Evolutionary conservation across 2,888 invertebrate species (phyloP).

Genomic region (Andrena flavipes): DNA sequence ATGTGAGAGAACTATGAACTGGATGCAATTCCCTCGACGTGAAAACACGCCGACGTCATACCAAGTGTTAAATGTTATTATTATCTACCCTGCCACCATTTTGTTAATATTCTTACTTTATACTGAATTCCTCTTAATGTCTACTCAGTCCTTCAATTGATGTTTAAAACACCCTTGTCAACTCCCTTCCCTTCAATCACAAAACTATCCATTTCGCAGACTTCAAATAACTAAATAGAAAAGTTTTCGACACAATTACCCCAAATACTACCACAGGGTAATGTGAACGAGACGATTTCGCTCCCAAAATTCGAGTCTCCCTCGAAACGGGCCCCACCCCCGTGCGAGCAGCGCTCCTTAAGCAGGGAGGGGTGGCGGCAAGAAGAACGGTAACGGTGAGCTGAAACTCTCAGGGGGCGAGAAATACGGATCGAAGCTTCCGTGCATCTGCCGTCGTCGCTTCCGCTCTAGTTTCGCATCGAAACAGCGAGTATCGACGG

Average conservation of each 20-base stretch:
- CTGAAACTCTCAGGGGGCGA: constrained; percentile 42
- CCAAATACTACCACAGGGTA: neutral
- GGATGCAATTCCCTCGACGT: too few relatives aligned
- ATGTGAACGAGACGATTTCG: neutral
- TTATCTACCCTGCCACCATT: too few relatives aligned
- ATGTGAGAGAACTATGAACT: too few relatives aligned
- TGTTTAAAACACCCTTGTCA: neutral
- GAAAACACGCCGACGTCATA: too few relatives aligned
- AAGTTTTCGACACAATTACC: neutral
- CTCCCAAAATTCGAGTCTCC: neutral
- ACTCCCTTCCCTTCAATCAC: neutral
- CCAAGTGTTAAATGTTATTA: too few relatives aligned
- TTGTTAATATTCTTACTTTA: too few relatives aligned
- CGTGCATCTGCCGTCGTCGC: constrained; percentile 71
- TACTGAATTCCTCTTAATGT: too few relatives aligned
- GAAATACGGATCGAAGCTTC: constrained; percentile 55
- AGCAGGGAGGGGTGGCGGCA: constrained; percentile 17
- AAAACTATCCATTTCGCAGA: neutral
- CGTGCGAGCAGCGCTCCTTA: constrained; percentile 29
- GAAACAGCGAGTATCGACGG: constrained; percentile 57
- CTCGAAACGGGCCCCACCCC: constrained; percentile 7
- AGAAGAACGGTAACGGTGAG: constrained; percentile 24
- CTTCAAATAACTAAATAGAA: too few relatives aligned
- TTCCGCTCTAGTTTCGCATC: constrained; percentile 79
- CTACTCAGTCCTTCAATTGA: too few relatives aligned